Evolutionary conservation across 2,113 vertebrate species (phyloP).

Genomic region (Dendropsophus ebraccatus): DNA sequence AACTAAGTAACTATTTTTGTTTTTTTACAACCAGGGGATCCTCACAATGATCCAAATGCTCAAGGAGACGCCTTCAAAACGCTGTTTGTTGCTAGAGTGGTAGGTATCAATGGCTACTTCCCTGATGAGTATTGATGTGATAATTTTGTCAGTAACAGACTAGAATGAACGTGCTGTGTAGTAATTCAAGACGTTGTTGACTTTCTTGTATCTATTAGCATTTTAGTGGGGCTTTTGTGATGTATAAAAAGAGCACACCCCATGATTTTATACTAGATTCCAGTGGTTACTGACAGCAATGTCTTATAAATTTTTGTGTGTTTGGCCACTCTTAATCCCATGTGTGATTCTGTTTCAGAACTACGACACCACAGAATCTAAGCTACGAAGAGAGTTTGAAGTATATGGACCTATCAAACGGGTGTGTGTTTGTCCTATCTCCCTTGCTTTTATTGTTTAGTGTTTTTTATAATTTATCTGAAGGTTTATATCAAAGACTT

Average conservation of each 20-base stretch:
- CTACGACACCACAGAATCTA: conserved; percentile 93
- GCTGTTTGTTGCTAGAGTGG: conserved; percentile 90
- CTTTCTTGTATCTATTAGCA: background rate
- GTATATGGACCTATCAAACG: conserved; percentile 93
- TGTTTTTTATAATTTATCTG: background rate
- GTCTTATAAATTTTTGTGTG: background rate
- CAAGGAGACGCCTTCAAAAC: conserved; percentile 96
- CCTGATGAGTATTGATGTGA: background rate
- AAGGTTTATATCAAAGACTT: background rate
- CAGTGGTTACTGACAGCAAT: background rate
- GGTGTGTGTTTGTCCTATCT: conserved; percentile 68
- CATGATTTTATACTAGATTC: no score
- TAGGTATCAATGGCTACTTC: conserved; percentile 67
- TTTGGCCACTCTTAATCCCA: background rate
- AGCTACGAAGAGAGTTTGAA: conserved; percentile 91
- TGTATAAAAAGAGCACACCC: no score
- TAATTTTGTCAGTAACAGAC: no score
- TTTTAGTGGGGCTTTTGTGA: background rate
- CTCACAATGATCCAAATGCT: conserved; percentile 91
- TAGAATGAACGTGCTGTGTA: no score
- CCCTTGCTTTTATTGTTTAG: background rate
- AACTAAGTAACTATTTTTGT: background rate
- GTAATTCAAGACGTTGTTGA: background rate
- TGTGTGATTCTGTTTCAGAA: conserved; percentile 73
- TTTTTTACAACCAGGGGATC: conserved; percentile 80